Evolutionary conservation across 2,888 invertebrate genomes (phyloP).

Genomic region (Hydraecia micacea): DNA sequence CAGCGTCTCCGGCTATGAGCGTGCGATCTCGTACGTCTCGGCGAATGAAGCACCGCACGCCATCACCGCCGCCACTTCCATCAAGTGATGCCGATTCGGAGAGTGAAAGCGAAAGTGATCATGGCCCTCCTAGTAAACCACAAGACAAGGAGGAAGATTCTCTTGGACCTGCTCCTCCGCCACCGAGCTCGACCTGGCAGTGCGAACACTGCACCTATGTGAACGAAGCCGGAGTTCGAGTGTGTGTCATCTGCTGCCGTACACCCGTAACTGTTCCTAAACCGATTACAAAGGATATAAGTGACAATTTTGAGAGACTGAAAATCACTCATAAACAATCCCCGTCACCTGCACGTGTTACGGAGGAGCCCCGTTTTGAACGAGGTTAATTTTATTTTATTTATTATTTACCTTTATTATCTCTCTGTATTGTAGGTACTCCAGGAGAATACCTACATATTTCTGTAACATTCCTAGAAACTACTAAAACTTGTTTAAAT

Average conservation of each 20-base stretch:
- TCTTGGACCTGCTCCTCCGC: conserved; percentile 85
- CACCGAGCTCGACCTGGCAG: conserved; percentile 93
- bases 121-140: conserved; percentile 41
- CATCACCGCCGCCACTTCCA: conserved; percentile 84
- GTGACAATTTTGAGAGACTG: conserved; percentile 66
- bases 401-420: background rate
- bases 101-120: conserved; percentile 81
- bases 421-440: background rate
- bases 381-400: conserved; percentile 90
- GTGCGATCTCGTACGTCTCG: conserved; percentile 93
- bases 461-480: conserved; percentile 10
- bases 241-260: conserved; percentile 96
- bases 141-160: conserved; percentile 75
- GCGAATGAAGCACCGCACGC: conserved; percentile 81
- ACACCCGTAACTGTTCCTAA: conserved; percentile 90
- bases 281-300: conserved; percentile 66
- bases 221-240: conserved; percentile 94
- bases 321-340: conserved; percentile 62
- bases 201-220: conserved; percentile 98
- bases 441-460: too few species aligned
- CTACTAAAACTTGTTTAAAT: background rate
- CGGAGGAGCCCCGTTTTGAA: conserved; percentile 79
- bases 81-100: conserved; percentile 92
- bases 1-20: conserved; percentile 93
- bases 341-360: conserved; percentile 41